phyloP scores from a whole-genome alignment of 2,113 vertebrate genomes.

The Nothocercus nigrocapillus region DNA sequence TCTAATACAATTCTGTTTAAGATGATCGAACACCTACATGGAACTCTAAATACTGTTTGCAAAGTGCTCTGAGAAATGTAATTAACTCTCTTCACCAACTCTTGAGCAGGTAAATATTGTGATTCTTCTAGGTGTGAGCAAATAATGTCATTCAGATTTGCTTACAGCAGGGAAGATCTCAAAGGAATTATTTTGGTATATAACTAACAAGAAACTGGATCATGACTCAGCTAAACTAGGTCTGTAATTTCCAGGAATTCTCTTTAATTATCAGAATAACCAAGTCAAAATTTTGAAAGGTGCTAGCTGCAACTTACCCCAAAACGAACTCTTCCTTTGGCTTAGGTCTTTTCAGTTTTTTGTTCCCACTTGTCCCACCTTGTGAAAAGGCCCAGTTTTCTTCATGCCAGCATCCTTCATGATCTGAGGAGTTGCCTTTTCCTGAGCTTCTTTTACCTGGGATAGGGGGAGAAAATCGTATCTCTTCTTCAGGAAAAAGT shows the following conservation, averaged over 20 bases:
- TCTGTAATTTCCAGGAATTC: neutral
- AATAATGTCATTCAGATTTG: neutral
- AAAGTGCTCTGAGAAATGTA: neutral
- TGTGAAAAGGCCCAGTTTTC: constrained; percentile 90
- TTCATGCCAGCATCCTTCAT: constrained; percentile 94
- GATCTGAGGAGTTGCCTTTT: constrained; percentile 90
- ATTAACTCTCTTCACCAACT: neutral
- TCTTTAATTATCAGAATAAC: neutral
- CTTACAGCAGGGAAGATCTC: neutral
- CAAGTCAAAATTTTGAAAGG: neutral
- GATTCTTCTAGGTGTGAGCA: neutral
- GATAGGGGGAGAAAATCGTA: constrained; percentile 38
- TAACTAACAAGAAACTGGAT: neutral
- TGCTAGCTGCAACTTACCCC: constrained; percentile 80
- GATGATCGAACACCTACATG: neutral
- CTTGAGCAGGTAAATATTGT: neutral
- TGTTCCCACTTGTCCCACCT: constrained; percentile 87
- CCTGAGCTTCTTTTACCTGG: constrained; percentile 94
- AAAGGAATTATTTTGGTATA: neutral
- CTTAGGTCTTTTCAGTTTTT: constrained; percentile 95
- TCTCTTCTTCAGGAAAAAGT: neutral
- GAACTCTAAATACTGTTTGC: neutral
- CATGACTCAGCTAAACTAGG: neutral
- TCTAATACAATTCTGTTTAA: neutral
- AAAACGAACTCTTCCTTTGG: constrained; percentile 91